phyloP scores from a whole-genome alignment of 1,140 invertebrate genomes.

The Drosophila equinoxialis region DNA sequence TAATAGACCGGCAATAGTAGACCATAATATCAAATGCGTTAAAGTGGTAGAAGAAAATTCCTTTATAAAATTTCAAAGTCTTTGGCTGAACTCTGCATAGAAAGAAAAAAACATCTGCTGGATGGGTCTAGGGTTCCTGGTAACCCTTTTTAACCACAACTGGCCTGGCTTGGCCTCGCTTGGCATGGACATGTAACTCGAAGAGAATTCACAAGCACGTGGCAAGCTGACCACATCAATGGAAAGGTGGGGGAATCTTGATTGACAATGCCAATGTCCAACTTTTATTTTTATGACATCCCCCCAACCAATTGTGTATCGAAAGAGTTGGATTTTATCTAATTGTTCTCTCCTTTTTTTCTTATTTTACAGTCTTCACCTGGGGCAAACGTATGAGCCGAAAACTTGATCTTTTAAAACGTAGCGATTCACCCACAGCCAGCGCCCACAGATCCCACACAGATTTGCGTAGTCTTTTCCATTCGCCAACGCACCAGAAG shows the following conservation, averaged over 20 bases:
- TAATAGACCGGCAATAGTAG: not conserved
- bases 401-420: slow-evolving; percentile 90
- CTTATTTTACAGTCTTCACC: slow-evolving; percentile 86
- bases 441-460: slow-evolving; percentile 84
- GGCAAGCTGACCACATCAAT: slow-evolving; percentile 38
- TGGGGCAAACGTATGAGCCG: slow-evolving; percentile 92
- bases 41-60: not conserved
- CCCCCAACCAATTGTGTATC: not conserved
- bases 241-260: not conserved
- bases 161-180: too few relatives aligned
- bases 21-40: not conserved
- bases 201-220: slow-evolving; percentile 28
- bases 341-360: slow-evolving; percentile 27
- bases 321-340: not conserved
- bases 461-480: slow-evolving; percentile 75
- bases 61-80: too few relatives aligned
- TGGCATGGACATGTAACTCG: not conserved
- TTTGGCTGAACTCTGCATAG: too few relatives aligned
- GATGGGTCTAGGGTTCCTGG: slow-evolving; percentile 28
- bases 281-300: slow-evolving; percentile 32
- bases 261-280: slow-evolving; percentile 55
- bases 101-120: slow-evolving; percentile 11
- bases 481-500: slow-evolving; percentile 74
- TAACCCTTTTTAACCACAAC: slow-evolving; percentile 31
- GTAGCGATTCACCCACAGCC: slow-evolving; percentile 83